Evolutionary conservation across 2,888 invertebrate species (phyloP), one percentile per base, ranked within the genome.

Genomic region (Serripes groenlandicus): DNA sequence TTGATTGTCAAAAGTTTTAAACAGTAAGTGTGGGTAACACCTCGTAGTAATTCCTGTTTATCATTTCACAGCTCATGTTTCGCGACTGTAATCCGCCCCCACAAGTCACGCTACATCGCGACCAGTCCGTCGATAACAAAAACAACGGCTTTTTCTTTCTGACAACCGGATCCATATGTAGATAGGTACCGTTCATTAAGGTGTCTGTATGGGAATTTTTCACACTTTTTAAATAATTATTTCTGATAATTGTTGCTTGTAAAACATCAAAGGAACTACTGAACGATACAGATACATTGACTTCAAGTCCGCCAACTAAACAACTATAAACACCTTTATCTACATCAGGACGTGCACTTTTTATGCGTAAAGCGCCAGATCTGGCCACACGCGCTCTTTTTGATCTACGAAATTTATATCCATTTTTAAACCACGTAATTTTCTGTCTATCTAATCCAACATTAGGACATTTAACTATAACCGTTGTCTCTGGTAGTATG

Each of bases 1-100:
- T 96, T 96, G 42, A 83, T 75, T 23, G 87, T 66, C 23, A 88
- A 88, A 32, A 85, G 87, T 37, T 86, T 85, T 15, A 86, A 88
- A 71, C 92, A 92, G 32, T 86, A 83, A 5, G 73, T 34, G 88
- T 77, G 4, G 91, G 90, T 60, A 92, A 89, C 49, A 87, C 86
- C 79, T 92, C 91, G 73, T 90, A 92, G 78, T 92, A 92, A 37
- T 90, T 86, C 21, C 87, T 76, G 1, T 91, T 91, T 56, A 92
- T 91, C 35, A 92, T 88, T 83, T 93, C 92, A 89, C 93, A 93
- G 23, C 88, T 89, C 34, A 92, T 89, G 71, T 91, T 90, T 30
- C 93, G 80, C 21, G 85, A 89, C 64, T 91, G 90, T 1, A 91
- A 75, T 2, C 92, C 92, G 15, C 90, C 90, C 21, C 92, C 91